These are phyloP conservation scores for Parnassius orleans DNA, from an alignment of 2,888 invertebrate genomes.

Conservation along the genomic window DNA sequence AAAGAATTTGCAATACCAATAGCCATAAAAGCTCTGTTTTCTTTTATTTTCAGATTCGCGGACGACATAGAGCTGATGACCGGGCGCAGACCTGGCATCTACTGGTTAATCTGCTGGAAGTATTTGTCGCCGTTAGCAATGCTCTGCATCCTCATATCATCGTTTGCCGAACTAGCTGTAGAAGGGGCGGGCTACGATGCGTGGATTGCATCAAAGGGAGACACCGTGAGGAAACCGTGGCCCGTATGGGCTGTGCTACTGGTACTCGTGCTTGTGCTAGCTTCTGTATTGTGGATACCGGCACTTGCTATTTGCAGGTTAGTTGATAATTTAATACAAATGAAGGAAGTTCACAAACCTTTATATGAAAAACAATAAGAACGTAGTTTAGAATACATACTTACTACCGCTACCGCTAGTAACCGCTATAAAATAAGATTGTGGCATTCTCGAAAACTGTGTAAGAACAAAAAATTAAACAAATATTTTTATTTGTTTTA, in stretches of 20 bases:
- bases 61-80: constrained; percentile 98
- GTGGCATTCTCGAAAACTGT: too few species aligned
- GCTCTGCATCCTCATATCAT: constrained; percentile 91
- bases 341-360: too few species aligned
- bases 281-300: constrained; percentile 94
- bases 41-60: constrained; percentile 84
- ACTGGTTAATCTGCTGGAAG: constrained; percentile 97
- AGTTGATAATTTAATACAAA: constrained; percentile 15
- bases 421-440: too few species aligned
- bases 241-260: constrained; percentile 91
- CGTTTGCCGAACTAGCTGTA: constrained; percentile 88
- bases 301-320: constrained; percentile 90
- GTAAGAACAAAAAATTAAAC: too few species aligned
- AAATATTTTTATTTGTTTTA: too few species aligned
- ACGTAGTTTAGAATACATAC: too few species aligned
- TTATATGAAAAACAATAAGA: too few species aligned
- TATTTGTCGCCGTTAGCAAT: constrained; percentile 94
- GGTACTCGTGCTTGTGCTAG: constrained; percentile 86
- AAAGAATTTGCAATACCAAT: too few species aligned
- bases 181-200: constrained; percentile 93
- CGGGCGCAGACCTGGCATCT: constrained; percentile 91
- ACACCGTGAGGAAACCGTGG: constrained; percentile 90
- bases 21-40: too few species aligned
- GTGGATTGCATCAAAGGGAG: constrained; percentile 88
- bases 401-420: too few species aligned